Evolutionary conservation across 1,140 invertebrate genomes (phyloP), one percentile per base, ranked within the genome.

Genomic region (Ptiloglossa arizonensis): DNA sequence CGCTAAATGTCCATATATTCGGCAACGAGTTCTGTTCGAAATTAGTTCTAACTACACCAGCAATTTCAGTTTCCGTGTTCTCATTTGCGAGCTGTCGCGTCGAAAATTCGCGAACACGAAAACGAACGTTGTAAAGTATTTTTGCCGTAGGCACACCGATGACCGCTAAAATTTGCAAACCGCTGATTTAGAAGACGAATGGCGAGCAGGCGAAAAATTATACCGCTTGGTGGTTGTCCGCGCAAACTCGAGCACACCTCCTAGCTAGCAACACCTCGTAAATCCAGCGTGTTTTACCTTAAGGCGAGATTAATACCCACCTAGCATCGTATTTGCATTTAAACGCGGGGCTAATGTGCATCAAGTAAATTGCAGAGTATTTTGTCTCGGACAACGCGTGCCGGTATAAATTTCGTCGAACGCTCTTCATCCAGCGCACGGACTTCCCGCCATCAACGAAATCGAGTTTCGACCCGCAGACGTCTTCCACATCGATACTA

Each of bases 391-490:
- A 22, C 50, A 67, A n/a, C 80, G 50, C 66, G 81, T 74, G 69
- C 32, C 59, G n/a, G 63, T 62, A 82, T 79, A 82, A 79, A 83
- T 83, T 73, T 79, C 74, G 52, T 54, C 52, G 63, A n/a, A 54
- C 80, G 50, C 54, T 69, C 64, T 79, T 67, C 62, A 62, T 35
- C 63, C 44, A 2, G 50, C 48, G 5, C 38, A 4, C 2, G 29
- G n/a, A 41, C 41, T 63, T 22, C 48, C 38, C 64, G 17, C 60
- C 29, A 56, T 68, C 50, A 57, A 63, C 32, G 54, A 24, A 59
- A 56, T 68, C 27, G 17, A 29, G 54, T 57, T 54, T 2, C 38
- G 66, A 38, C n/a, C n/a, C 11, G 3, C 6, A 6, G 41, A 8
- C 17, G 17, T 22, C 6, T 24, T 4, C 24, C 2, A 15, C 24